A percentile compares a stretch with the other conserved stretches of the same genome.
phyloP scores from a whole-genome alignment of 1,140 invertebrate genomes.

The Sitodiplosis mosellana region DNA sequence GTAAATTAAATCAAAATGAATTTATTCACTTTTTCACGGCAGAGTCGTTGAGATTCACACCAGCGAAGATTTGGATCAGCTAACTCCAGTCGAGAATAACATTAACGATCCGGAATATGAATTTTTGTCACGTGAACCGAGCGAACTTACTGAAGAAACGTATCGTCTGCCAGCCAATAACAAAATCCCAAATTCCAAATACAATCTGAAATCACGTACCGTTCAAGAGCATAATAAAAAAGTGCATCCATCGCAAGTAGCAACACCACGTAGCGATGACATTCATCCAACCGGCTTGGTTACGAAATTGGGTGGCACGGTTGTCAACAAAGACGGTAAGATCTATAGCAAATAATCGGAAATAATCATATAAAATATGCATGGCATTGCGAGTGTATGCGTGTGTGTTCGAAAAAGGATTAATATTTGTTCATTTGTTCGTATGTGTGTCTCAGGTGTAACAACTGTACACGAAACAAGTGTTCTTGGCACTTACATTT shows the following conservation, averaged over 20 bases:
- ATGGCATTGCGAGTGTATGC: too few species aligned
- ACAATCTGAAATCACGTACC: conserved; percentile 13
- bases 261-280: conserved; percentile 27
- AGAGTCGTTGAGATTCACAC: conserved; percentile 32
- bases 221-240: conserved; percentile 24
- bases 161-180: conserved; percentile 37
- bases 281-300: conserved; percentile 57
- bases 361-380: too few species aligned
- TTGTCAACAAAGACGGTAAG: conserved; percentile 43
- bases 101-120: conserved; percentile 64
- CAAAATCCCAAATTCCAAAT: conserved; percentile 17
- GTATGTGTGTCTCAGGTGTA: too few species aligned
- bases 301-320: conserved; percentile 58
- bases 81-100: conserved; percentile 37
- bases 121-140: conserved; percentile 60
- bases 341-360: too few species aligned
- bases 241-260: conserved; percentile 29
- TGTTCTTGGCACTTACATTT: conserved; percentile 72
- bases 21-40: conserved; percentile 22
- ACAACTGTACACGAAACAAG: conserved; percentile 75
- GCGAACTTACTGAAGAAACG: conserved; percentile 59
- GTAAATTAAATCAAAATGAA: conserved; percentile 14
- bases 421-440: too few species aligned
- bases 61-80: conserved; percentile 24
- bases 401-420: too few species aligned